Evolutionary conservation across 2,888 invertebrate genomes (phyloP).

Genomic region (Aspidapion aeneum): DNA sequence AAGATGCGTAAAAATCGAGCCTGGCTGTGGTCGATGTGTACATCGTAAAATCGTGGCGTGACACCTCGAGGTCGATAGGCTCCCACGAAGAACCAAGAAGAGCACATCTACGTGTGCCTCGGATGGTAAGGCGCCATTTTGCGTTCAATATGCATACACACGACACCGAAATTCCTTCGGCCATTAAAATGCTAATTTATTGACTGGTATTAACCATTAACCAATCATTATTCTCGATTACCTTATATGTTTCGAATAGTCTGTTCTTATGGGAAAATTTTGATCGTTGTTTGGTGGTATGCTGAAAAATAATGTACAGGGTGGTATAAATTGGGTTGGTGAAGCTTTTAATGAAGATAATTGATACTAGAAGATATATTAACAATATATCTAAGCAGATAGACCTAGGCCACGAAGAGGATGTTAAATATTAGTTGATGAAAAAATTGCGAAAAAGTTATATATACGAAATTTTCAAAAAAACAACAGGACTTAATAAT

Average conservation of each 20-base stretch:
- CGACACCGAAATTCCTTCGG: neutral
- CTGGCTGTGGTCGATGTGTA: neutral
- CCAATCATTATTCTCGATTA: neutral
- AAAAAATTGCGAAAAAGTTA: too few species aligned
- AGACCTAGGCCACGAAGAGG: too few species aligned
- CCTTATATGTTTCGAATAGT: neutral
- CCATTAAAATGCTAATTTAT: neutral
- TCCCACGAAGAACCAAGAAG: neutral
- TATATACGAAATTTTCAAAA: too few species aligned
- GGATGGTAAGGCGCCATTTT: neutral
- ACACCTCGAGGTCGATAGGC: neutral
- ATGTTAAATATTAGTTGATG: too few species aligned
- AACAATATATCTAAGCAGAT: too few species aligned
- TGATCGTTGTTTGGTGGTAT: too few species aligned
- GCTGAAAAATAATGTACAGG: too few species aligned
- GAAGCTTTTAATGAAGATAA: too few species aligned
- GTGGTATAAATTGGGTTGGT: too few species aligned
- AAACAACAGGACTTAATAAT: too few species aligned
- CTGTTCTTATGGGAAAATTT: neutral
- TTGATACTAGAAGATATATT: too few species aligned
- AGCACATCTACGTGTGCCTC: neutral
- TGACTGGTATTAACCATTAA: neutral
- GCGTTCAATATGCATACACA: neutral
- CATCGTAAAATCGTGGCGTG: neutral
- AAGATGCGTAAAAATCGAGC: neutral